A percentile compares a stretch with the other conserved stretches of the same genome.
Conservation (phyloP, 2,797 vertebrate genomes). For the Heteromormyrus szaboi region DNA sequence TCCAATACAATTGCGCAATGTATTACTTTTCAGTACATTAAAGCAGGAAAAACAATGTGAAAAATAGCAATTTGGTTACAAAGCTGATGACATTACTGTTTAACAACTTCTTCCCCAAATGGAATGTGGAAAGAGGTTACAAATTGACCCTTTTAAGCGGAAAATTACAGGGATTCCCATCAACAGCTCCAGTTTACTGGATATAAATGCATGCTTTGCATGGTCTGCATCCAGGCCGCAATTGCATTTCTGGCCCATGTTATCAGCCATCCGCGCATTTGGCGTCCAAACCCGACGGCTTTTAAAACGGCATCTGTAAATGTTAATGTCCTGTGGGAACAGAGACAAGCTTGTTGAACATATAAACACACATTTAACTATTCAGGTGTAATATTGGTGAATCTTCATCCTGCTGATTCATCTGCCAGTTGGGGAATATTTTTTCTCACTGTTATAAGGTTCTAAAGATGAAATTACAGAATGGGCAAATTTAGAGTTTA, state of each 20-base stretch:
- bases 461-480: not conserved
- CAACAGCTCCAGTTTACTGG: not conserved
- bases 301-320: not conserved
- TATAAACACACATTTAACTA: constrained; percentile 66
- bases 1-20: not conserved
- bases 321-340: constrained; percentile 30
- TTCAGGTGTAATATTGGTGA: constrained; percentile 66
- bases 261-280: not conserved
- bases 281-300: not conserved
- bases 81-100: not conserved
- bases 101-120: not conserved
- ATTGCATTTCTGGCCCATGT: not conserved
- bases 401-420: constrained; percentile 35
- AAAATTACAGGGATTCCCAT: not conserved
- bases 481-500: not conserved
- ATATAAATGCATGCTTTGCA: not conserved
- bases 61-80: not conserved
- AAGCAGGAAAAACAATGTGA: not conserved
- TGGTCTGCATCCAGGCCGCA: not conserved
- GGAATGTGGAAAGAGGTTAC: not conserved
- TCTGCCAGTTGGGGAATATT: not conserved
- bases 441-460: not conserved
- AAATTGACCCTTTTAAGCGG: not conserved
- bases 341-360: constrained; percentile 48
- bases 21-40: not conserved